A percentile compares a stretch with the other conserved stretches of the same genome.
Conservation (phyloP, 2,797 vertebrate species). For the Threskiornis aethiopicus region DNA sequence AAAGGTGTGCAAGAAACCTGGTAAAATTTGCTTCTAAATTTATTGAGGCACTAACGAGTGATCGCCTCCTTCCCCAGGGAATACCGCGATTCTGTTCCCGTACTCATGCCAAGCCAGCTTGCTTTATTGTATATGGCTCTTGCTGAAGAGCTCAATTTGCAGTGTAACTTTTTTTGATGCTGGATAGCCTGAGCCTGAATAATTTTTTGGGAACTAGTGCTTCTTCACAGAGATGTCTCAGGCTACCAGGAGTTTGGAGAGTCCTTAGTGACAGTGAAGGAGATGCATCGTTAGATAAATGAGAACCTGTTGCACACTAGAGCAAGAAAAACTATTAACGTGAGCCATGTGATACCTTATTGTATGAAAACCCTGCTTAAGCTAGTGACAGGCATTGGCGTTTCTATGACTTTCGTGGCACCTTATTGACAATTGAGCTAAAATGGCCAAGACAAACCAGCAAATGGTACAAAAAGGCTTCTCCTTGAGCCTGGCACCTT, state of each 20-base stretch:
- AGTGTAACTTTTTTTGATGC: not conserved
- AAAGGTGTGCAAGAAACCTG: not conserved
- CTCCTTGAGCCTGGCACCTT: not conserved
- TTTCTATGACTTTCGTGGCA: not conserved
- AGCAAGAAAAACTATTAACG: not conserved
- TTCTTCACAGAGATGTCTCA: not conserved
- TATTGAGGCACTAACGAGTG: not conserved
- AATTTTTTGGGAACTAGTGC: not conserved
- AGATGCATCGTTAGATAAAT: not conserved
- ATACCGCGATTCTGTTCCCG: not conserved
- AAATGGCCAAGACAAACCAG: not conserved
- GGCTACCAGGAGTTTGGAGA: not conserved
- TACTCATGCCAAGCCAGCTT: not conserved
- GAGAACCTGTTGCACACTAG: not conserved
- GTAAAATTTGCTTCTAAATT: not conserved
- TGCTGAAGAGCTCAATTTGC: not conserved
- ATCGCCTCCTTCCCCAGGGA: not conserved
- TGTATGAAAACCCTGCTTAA: not conserved
- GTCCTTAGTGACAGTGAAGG: not conserved
- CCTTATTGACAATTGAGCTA: not conserved
- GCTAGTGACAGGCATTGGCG: rapidly evolving
- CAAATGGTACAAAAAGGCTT: not conserved
- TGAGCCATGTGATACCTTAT: not conserved
- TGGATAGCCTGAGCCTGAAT: not conserved
- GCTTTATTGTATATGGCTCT: not conserved